These are phyloP conservation scores for Mythimna loreyi DNA, from an alignment of 2,888 invertebrate species.

Conservation along the genomic window DNA sequence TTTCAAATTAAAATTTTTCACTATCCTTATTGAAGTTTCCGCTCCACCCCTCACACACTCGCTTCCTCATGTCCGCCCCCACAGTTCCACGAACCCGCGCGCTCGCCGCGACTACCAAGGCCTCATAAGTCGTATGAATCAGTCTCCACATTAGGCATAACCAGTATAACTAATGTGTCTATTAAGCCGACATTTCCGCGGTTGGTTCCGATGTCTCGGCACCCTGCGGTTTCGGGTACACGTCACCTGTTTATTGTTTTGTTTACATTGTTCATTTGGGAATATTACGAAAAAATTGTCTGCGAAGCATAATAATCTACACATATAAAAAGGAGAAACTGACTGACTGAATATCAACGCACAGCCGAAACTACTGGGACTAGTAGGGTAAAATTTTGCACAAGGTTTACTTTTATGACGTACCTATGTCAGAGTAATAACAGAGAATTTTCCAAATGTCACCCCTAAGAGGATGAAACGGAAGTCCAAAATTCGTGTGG, in stretches of 20 bases:
- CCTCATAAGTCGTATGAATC: slow-evolving; percentile 50
- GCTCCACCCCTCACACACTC: slow-evolving; percentile 29
- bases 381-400: no score
- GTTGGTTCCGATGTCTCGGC: slow-evolving; percentile 38
- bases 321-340: no score
- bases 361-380: no score
- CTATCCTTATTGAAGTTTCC: slow-evolving; percentile 13
- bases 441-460: no score
- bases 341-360: no score
- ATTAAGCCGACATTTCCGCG: slow-evolving; percentile 48
- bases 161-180: slow-evolving; percentile 50
- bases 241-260: slow-evolving; percentile 34
- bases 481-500: no score
- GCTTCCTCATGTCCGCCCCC: slow-evolving; percentile 49
- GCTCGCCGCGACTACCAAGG: slow-evolving; percentile 32
- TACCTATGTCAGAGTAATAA: no score
- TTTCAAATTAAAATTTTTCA: not conserved
- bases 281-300: not conserved
- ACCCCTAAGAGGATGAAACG: no score
- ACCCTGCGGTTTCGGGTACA: slow-evolving; percentile 38
- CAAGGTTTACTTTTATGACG: no score
- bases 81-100: slow-evolving; percentile 47
- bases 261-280: slow-evolving; percentile 24
- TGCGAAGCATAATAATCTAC: not conserved
- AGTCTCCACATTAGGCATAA: slow-evolving; percentile 37